These are phyloP conservation scores for Laothoe populi DNA, from an alignment of 2,888 invertebrate species.

Conservation along the genomic window DNA sequence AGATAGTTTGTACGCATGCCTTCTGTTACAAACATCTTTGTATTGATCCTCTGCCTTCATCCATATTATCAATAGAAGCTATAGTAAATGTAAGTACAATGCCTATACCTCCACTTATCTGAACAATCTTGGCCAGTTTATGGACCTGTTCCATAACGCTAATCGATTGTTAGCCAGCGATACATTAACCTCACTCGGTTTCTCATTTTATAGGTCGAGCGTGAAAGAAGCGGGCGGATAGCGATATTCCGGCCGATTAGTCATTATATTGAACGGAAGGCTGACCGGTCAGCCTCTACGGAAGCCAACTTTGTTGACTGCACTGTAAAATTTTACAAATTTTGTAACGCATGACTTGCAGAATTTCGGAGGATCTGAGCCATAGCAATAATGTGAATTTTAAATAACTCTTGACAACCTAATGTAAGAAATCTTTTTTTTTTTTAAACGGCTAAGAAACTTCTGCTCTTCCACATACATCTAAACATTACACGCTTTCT, in stretches of 20 bases:
- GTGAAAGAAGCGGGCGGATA: slow-evolving; percentile 29
- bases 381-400: no score
- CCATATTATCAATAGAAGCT: background rate
- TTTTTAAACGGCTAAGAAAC: background rate
- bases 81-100: background rate
- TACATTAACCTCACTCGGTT: slow-evolving; percentile 15
- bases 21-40: no score
- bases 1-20: no score
- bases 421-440: no score
- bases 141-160: background rate
- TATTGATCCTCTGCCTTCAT: no score
- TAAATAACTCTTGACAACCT: no score
- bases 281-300: slow-evolving; percentile 25
- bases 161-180: slow-evolving; percentile 19
- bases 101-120: background rate
- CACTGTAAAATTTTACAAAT: background rate
- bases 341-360: no score
- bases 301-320: slow-evolving; percentile 12
- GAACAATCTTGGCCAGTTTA: slow-evolving; percentile 20
- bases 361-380: background rate
- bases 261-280: slow-evolving; percentile 33
- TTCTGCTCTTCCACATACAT: background rate
- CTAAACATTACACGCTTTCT: no score
- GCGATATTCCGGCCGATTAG: slow-evolving; percentile 42
- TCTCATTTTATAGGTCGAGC: slow-evolving; percentile 34